Conservation (phyloP, 1,140 invertebrate genomes). For the Zaprionus taronus region DNA sequence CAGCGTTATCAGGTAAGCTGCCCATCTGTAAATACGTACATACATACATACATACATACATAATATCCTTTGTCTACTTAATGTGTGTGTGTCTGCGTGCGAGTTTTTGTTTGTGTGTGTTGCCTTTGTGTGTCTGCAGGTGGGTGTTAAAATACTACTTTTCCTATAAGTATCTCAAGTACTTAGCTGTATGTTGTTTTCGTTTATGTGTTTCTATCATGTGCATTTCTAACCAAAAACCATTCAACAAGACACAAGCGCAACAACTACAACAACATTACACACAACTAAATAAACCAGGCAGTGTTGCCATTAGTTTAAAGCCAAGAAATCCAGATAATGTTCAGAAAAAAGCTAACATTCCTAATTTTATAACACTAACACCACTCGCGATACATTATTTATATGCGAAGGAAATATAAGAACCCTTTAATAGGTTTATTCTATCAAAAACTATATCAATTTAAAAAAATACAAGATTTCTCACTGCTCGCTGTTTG, state of each 20-base stretch:
- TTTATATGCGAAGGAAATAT: too few relatives aligned
- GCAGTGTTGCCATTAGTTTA: too few relatives aligned
- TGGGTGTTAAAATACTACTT: conserved; percentile 51
- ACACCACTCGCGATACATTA: too few relatives aligned
- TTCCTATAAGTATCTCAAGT: conserved; percentile 33
- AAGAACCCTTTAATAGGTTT: too few relatives aligned
- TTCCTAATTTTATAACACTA: too few relatives aligned
- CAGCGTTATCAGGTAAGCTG: conserved; percentile 93
- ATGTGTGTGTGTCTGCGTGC: conserved; percentile 17
- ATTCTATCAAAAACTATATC: too few relatives aligned
- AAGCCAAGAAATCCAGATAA: too few relatives aligned
- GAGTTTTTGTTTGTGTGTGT: conserved; percentile 4
- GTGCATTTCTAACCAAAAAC: conserved; percentile 36
- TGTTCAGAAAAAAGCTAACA: too few relatives aligned
- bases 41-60: not conserved
- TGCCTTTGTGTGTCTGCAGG: conserved; percentile 45
- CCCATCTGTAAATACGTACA: conserved; percentile 40
- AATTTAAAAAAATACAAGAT: too few relatives aligned
- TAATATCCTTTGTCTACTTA: conserved; percentile 41
- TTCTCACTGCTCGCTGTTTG: too few relatives aligned
- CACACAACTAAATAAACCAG: not conserved
- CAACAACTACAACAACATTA: not conserved
- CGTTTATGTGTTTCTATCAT: conserved; percentile 54
- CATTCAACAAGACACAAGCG: conserved; percentile 14
- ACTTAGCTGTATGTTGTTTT: conserved; percentile 49